These are phyloP conservation scores for Gymnodraco acuticeps DNA, from an alignment of 2,797 vertebrate species.

Conservation along the genomic window DNA sequence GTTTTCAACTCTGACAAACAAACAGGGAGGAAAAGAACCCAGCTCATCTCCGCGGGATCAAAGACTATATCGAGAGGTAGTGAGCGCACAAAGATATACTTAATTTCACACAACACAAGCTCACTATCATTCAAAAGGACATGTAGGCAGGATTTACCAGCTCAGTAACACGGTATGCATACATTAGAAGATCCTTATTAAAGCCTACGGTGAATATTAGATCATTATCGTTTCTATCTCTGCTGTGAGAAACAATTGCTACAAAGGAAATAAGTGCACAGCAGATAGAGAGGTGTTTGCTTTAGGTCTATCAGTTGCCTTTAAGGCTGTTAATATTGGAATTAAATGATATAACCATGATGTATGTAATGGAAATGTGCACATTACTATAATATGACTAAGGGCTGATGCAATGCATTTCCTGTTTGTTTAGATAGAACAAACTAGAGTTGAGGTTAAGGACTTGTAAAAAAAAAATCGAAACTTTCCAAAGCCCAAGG, in stretches of 20 bases:
- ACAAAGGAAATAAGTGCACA: conserved; percentile 31
- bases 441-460: background rate
- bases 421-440: conserved; percentile 1
- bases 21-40: conserved; percentile 8
- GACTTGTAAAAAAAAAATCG: background rate
- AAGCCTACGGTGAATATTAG: conserved; percentile 52
- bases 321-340: conserved; percentile 31
- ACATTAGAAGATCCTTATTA: conserved; percentile 60
- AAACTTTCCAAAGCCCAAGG: background rate
- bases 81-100: conserved; percentile 42
- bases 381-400: background rate
- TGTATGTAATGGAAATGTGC: background rate
- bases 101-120: conserved; percentile 48
- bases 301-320: background rate
- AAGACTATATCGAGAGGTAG: conserved; percentile 47
- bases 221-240: conserved; percentile 51
- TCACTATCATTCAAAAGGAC: conserved; percentile 51
- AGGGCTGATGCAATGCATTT: background rate
- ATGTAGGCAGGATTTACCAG: conserved; percentile 48
- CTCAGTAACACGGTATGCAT: conserved; percentile 48
- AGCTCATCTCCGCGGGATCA: conserved; percentile 57
- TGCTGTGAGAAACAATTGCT: conserved; percentile 22
- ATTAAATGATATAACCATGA: background rate
- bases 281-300: conserved; percentile 10
- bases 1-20: conserved; percentile 65